Percentiles rank a stretch among this genome's conserved stretches.
Conservation (phyloP, 30 jellyfish, hydroid and myxozoan genomes). For the Turritopsis rubra region DNA sequence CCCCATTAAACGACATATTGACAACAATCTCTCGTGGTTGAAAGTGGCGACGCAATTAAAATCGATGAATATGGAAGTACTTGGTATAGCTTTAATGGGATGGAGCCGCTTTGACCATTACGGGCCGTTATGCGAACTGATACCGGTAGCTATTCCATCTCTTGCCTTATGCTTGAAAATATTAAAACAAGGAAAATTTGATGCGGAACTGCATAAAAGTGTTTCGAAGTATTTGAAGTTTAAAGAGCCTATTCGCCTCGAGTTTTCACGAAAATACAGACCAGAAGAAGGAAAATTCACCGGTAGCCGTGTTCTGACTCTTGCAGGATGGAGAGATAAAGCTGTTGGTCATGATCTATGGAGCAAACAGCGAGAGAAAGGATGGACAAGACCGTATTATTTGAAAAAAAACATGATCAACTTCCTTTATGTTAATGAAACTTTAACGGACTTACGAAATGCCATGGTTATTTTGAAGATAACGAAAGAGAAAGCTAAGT, state of each 20-base stretch:
- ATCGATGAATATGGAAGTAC: slow-evolving; percentile 22
- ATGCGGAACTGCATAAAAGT: slow-evolving; percentile 4
- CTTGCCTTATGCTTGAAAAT: slow-evolving; percentile 52
- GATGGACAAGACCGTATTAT: slow-evolving; percentile 17
- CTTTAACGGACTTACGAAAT: neutral
- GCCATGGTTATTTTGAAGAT: slow-evolving; percentile 1
- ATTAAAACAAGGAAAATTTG: slow-evolving; percentile 40
- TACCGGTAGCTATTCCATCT: slow-evolving; percentile 71
- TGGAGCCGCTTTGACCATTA: slow-evolving; percentile 77
- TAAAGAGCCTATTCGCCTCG: slow-evolving; percentile 2
- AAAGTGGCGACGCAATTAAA: slow-evolving; percentile 29
- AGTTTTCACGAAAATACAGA: neutral
- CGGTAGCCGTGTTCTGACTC: neutral
- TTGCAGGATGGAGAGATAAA: slow-evolving; percentile 11
- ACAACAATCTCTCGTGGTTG: slow-evolving; percentile 61
- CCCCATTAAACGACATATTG: slow-evolving; percentile 40
- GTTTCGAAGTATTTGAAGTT: neutral
- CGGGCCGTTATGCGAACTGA: slow-evolving; percentile 65
- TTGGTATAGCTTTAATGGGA: slow-evolving; percentile 74
- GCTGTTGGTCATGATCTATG: neutral
- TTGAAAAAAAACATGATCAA: neutral
- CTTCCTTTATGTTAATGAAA: neutral
- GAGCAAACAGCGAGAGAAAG: neutral
- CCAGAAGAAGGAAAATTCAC: neutral
- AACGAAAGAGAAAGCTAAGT: neutral